Evolutionary conservation across 1,140 invertebrate genomes (phyloP).

Genomic region (Atta texana): DNA sequence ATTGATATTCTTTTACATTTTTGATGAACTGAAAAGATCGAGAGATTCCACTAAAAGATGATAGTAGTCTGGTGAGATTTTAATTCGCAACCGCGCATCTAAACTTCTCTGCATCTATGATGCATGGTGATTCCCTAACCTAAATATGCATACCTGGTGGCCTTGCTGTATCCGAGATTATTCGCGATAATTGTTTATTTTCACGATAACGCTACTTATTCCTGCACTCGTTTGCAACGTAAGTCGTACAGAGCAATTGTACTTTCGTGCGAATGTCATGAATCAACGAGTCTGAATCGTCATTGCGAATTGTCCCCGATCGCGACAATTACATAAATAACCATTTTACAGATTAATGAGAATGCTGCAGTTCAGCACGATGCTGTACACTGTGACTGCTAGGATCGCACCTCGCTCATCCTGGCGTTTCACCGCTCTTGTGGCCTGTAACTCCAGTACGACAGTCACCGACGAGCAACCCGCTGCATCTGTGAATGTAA

Average conservation of each 20-base stretch:
- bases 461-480: background rate
- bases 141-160: constrained; percentile 2
- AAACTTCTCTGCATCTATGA: background rate
- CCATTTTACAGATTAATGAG: constrained; percentile 25
- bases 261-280: background rate
- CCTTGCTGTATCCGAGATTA: background rate
- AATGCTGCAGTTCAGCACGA: constrained; percentile 49
- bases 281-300: background rate
- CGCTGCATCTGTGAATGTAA: constrained; percentile 5
- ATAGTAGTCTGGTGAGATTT: background rate
- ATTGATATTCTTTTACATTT: background rate
- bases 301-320: background rate
- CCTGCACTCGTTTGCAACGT: background rate
- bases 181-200: constrained; percentile 18
- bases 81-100: background rate
- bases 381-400: background rate
- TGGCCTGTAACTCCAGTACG: constrained; percentile 34
- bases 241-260: background rate
- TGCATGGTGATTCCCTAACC: constrained; percentile 29
- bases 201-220: background rate
- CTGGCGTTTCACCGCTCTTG: constrained; percentile 30
- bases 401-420: constrained; percentile 18
- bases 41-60: background rate
- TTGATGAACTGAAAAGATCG: background rate
- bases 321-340: constrained; percentile 40